These are phyloP conservation scores for Ceratothoa steindachneri DNA, from an alignment of 2,888 invertebrate genomes.

Conservation along the genomic window DNA sequence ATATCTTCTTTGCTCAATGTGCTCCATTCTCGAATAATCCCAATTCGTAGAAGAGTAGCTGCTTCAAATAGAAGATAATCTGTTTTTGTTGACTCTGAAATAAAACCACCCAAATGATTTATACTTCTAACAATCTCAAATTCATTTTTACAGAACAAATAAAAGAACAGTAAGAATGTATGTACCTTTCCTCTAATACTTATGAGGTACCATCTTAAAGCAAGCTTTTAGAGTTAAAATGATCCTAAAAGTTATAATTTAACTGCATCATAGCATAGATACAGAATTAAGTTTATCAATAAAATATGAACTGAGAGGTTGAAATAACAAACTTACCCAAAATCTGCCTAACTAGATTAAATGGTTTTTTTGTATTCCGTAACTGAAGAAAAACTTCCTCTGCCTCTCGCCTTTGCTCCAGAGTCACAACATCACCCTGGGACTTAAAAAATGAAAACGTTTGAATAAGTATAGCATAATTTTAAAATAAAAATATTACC, in stretches of 20 bases:
- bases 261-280: no score
- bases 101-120: no score
- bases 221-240: no score
- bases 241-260: no score
- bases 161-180: no score
- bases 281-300: no score
- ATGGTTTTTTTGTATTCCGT: slow-evolving; percentile 74
- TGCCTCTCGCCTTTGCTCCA: slow-evolving; percentile 75
- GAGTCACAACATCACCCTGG: slow-evolving; percentile 69
- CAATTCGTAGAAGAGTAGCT: slow-evolving; percentile 73
- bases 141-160: no score
- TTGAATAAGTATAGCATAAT: no score
- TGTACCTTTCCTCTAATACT: no score
- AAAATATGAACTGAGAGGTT: no score
- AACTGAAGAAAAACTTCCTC: slow-evolving; percentile 76
- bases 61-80: slow-evolving; percentile 85
- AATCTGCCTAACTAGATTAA: slow-evolving; percentile 72
- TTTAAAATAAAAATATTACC: no score
- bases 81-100: slow-evolving; percentile 62
- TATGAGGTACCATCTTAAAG: not conserved
- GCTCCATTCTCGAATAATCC: slow-evolving; percentile 79
- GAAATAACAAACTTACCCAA: slow-evolving; percentile 59
- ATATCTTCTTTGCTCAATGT: slow-evolving; percentile 66
- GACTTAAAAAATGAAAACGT: slow-evolving; percentile 60
- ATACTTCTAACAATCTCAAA: no score